These are phyloP conservation scores for Acanthosoma haemorrhoidale DNA, from an alignment of 2,888 invertebrate genomes.

Conservation along the genomic window DNA sequence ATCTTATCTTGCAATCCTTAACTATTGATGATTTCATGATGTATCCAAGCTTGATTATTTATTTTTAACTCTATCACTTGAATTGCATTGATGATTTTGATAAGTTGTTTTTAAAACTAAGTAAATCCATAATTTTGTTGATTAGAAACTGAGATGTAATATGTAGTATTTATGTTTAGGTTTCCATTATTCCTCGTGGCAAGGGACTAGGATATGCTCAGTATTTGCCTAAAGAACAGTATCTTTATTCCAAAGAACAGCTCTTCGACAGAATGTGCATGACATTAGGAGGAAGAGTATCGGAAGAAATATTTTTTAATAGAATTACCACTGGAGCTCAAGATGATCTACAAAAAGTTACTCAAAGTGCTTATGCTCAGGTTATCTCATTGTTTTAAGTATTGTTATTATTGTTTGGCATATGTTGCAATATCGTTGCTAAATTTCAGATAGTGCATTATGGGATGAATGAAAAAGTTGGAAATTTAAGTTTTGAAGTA, in stretches of 20 bases:
- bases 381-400: slow-evolving; percentile 44
- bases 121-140: too few relatives aligned
- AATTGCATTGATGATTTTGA: too few relatives aligned
- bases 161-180: slow-evolving; percentile 48
- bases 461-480: slow-evolving; percentile 97
- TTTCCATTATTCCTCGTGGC: slow-evolving; percentile 95
- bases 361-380: slow-evolving; percentile 96
- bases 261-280: slow-evolving; percentile 97
- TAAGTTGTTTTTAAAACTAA: too few relatives aligned
- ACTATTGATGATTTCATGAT: too few relatives aligned
- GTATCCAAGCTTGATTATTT: too few relatives aligned
- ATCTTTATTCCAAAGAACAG: slow-evolving; percentile 93
- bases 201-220: slow-evolving; percentile 98
- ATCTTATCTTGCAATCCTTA: too few relatives aligned
- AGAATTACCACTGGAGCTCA: slow-evolving; percentile 97
- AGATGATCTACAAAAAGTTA: slow-evolving; percentile 96
- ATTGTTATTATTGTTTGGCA: not conserved
- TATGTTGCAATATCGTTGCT: not conserved
- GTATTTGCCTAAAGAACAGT: slow-evolving; percentile 97
- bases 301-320: slow-evolving; percentile 94
- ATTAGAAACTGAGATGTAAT: too few relatives aligned
- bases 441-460: slow-evolving; percentile 73
- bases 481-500: slow-evolving; percentile 93
- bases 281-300: slow-evolving; percentile 95
- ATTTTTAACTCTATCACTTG: too few relatives aligned